Base-by-base conservation (phyloP, 2,888 invertebrate genomes). In the Salpingus planirostris region DNA sequence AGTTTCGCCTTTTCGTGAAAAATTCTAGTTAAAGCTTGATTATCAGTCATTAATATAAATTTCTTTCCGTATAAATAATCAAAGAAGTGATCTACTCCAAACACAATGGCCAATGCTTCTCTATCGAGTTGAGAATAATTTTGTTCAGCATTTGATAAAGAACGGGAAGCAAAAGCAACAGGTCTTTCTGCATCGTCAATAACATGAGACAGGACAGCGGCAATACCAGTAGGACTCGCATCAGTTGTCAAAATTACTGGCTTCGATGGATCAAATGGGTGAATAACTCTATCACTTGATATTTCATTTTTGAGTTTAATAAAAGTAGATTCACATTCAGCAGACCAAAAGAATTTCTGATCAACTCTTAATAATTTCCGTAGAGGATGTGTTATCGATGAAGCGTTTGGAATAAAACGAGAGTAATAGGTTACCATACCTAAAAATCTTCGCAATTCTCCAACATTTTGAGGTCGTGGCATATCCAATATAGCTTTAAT, bases 11-110 rank as follows among this genome's bases (percentile, higher is more conserved):
- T 31, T 27, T 8, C 11, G 21, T 31, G 31, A 15, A 31, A 31
- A 11, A 29, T 31, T 13, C 31, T 12, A n/a, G 24, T 24, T 10
- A 24, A 10, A 8, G 25, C 26, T 12, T 10, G 23, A 26, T 27
- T 30, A 13, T 30, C 30, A 4, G 30, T 28, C 12, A 27, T 26
- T 7, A 27, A 22, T 4, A 11, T 33, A 13, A 31, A 33, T 7
- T 29, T 28, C 5, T 11, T 13, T 12, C 7, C 33, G 11, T 21
- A 24, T 10, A 24, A 10, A n/a, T n/a, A n/a, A n/a, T n/a, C n/a
- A n/a, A n/a, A n/a, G n/a, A n/a, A n/a, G n/a, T n/a, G n/a, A n/a
- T 8, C 7, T 8, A 24, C 11, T 10, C 7, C 11, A 10, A 7
- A 24, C 6, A 10, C 10, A 8, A 24, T 24, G 5, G 8, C 7